Evolutionary conservation across 2,797 vertebrate species (phyloP), one percentile per base, ranked within the genome.

Genomic region (Gymnoscopelus braueri): DNA sequence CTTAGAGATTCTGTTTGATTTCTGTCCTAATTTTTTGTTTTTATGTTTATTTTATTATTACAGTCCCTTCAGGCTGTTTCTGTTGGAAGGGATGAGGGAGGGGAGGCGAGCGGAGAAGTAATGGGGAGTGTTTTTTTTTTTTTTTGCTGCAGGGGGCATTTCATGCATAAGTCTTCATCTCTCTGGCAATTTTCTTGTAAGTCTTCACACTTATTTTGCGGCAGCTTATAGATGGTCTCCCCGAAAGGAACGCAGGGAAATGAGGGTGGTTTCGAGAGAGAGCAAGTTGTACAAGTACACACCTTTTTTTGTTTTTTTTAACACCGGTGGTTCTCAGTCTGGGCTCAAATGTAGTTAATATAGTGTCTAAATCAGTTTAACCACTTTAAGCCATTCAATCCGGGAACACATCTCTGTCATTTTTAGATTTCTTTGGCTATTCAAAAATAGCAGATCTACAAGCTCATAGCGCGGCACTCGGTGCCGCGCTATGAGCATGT

Each of bases 11-110:
- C 67, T 29, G 59, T 74, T 73, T 69, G 11, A 60, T 71, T 69
- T 70, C 58, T 82, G 58, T 81, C 74, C 51, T 69, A 69, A 72
- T 64, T 65, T 1, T 39, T 60, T 23, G 5, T 23, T 61, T 81
- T 75, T 63, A 70, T 68, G 75, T 73, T 84, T 24, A 67, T 83
- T 61, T 80, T 81, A 63, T 81, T 79, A 48, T 57, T 65, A 79
- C 26, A 86, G 87, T 84, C 89, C 83, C 88, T 19, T 91, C 89
- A 90, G 89, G 85, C 85, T 88, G 84, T 86, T 78, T 51, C 19
- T 59, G 54, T 48, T 35, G 2, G 29, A 12, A 35, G 56, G 56
- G 56, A 12, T n/a, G 56, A 3, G 13, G 10, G 48, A 12, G 48
- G 48, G 9, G 9, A 3, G 49, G 49, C 3, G 12, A 13, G 49